Percentiles rank a stretch among this genome's conserved stretches.
Conservation (phyloP, 2,797 vertebrate species). For the Buceros bicornis region DNA sequence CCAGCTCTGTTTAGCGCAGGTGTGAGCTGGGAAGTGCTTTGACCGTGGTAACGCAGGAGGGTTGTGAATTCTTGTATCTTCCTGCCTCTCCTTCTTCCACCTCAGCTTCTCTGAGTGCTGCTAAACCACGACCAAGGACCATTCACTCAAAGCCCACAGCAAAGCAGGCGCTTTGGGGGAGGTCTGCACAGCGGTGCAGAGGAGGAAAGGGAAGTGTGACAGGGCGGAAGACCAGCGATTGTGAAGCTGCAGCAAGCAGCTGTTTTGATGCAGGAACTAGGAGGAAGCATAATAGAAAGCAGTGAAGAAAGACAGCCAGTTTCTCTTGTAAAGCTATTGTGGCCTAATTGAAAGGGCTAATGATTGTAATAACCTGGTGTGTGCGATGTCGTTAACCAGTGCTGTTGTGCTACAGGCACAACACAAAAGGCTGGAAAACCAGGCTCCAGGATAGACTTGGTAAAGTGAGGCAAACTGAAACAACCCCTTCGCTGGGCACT, state of each 20-base stretch:
- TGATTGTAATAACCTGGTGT: background rate
- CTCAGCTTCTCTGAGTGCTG: background rate
- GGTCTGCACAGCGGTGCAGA: background rate
- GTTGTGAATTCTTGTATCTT: background rate
- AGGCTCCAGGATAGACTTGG: background rate
- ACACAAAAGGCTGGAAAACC: background rate
- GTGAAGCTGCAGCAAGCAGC: background rate
- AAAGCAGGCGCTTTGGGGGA: background rate
- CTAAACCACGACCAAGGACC: background rate
- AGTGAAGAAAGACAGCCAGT: background rate
- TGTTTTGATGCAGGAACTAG: background rate
- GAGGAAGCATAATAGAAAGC: background rate
- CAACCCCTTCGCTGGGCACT: background rate
- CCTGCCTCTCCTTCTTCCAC: background rate
- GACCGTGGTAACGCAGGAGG: background rate
- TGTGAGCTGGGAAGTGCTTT: background rate
- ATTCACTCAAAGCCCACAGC: background rate
- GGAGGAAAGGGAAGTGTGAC: conserved; percentile 38
- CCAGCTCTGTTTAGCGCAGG: background rate
- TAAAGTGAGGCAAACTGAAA: background rate
- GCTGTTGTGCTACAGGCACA: accelerated
- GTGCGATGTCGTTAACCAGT: background rate
- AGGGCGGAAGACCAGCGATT: background rate
- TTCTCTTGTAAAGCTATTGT: background rate
- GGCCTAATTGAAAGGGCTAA: background rate